Evolutionary conservation across 2,888 invertebrate genomes (phyloP).

Genomic region (Nomada goodeniana): DNA sequence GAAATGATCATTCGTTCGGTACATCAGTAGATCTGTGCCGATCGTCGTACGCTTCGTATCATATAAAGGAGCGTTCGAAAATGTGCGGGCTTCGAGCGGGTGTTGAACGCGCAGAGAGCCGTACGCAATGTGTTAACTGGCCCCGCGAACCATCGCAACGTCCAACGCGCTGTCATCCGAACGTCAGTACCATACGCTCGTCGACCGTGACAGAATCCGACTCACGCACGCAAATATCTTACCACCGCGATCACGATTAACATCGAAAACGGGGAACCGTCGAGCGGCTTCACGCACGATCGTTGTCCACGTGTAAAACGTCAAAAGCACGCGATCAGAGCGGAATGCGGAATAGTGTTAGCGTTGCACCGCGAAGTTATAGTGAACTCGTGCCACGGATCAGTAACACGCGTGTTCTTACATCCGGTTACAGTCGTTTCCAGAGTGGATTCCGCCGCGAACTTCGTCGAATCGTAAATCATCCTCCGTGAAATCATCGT

Average conservation of each 20-base stretch:
- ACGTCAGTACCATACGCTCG: too few relatives aligned
- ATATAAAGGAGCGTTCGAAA: too few relatives aligned
- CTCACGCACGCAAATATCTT: too few relatives aligned
- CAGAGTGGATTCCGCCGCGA: constrained; percentile 15
- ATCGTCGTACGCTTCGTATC: too few relatives aligned
- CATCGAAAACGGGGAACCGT: background rate
- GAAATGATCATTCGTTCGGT: too few relatives aligned
- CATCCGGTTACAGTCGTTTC: constrained; percentile 45
- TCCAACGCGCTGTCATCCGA: too few relatives aligned
- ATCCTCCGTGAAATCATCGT: background rate
- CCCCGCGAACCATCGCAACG: too few relatives aligned
- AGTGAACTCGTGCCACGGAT: constrained; percentile 52
- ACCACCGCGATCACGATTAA: constrained; percentile 3
- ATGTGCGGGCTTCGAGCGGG: too few relatives aligned
- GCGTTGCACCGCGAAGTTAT: constrained; percentile 32
- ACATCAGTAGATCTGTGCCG: too few relatives aligned
- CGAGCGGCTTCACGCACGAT: background rate
- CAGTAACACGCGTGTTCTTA: constrained; percentile 34
- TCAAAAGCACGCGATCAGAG: constrained; percentile 63
- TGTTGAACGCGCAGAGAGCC: too few relatives aligned
- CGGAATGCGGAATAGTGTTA: constrained; percentile 72
- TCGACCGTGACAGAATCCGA: too few relatives aligned
- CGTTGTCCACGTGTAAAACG: constrained; percentile 30
- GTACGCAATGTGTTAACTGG: too few relatives aligned
- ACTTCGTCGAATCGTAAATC: constrained; percentile 12